Conservation (phyloP, 2,113 vertebrate species). For the Mormyrus lacerda region DNA sequence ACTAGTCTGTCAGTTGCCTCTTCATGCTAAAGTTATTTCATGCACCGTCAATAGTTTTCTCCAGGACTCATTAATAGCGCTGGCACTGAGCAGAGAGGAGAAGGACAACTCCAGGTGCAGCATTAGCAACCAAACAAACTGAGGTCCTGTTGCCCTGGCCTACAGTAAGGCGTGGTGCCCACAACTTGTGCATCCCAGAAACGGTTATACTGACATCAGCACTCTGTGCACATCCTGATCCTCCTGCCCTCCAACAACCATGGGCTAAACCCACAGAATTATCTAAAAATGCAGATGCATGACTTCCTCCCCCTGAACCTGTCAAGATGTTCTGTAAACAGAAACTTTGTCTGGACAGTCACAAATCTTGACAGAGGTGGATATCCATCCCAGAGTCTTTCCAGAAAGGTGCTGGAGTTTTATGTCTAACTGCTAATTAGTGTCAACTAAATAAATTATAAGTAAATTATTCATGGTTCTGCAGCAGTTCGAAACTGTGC, state of each 20-base stretch:
- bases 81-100: not conserved
- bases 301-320: not conserved
- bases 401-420: not conserved
- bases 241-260: not conserved
- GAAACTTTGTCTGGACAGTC: not conserved
- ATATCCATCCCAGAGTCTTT: not conserved
- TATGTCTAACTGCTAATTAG: not conserved
- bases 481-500: not conserved
- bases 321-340: slow-evolving; percentile 6
- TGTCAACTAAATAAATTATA: not conserved
- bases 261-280: not conserved
- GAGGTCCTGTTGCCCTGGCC: not conserved
- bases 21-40: not conserved
- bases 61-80: not conserved
- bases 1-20: not conserved
- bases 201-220: not conserved
- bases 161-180: not conserved
- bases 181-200: not conserved
- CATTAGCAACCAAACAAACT: not conserved
- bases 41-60: not conserved
- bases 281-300: not conserved
- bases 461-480: not conserved
- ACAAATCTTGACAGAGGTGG: not conserved
- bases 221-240: not conserved
- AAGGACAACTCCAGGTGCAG: not conserved